phyloP scores from a whole-genome alignment of 2,797 vertebrate species.

The Euphonia xanthogaster region DNA sequence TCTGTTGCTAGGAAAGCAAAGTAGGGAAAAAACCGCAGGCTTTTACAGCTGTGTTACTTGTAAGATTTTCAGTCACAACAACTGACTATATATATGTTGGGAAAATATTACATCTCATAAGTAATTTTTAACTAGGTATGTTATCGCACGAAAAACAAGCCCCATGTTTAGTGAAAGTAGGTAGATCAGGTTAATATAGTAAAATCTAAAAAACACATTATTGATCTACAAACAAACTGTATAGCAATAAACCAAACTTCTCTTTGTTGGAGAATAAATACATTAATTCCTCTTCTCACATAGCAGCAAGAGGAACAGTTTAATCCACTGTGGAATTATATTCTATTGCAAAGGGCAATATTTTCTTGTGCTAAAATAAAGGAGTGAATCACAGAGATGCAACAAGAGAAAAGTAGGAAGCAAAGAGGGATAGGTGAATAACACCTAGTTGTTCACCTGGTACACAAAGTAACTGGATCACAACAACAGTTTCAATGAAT shows the following conservation, averaged over 20 bases:
- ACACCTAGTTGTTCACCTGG: not conserved
- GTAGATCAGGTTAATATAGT: not conserved
- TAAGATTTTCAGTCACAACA: not conserved
- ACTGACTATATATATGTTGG: not conserved
- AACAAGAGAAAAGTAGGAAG: not conserved
- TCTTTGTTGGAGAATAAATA: not conserved
- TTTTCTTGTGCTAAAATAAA: not conserved
- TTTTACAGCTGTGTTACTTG: not conserved
- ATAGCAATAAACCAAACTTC: not conserved
- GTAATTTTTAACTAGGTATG: not conserved
- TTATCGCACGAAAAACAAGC: not conserved
- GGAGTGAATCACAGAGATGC: not conserved
- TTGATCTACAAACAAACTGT: not conserved
- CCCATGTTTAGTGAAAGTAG: not conserved
- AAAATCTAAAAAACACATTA: not conserved
- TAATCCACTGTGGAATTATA: not conserved
- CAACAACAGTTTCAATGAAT: not conserved
- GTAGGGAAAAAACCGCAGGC: accelerated
- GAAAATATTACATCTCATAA: not conserved
- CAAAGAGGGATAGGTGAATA: not conserved
- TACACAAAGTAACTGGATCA: not conserved
- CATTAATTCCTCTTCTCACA: not conserved
- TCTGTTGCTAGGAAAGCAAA: not conserved
- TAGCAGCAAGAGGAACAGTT: not conserved
- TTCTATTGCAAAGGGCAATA: not conserved